A percentile compares a stretch with the other conserved stretches of the same genome.
Evolutionary conservation across 2,888 invertebrate genomes (phyloP).

Genomic region (Liposcelis brunnea): DNA sequence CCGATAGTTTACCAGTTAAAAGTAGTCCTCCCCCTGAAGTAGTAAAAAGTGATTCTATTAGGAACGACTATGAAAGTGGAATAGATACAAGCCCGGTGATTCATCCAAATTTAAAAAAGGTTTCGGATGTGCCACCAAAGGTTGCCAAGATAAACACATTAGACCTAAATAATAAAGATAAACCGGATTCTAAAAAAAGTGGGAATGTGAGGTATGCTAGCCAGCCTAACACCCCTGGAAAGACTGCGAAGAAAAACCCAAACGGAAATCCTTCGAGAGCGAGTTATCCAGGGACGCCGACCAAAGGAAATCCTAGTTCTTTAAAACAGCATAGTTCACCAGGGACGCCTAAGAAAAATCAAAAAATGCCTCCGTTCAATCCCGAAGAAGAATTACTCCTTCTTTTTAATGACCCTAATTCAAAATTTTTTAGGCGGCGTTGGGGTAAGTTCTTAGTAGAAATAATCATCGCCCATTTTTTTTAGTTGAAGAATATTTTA

Average conservation of each 20-base stretch:
- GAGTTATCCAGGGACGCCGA: constrained; percentile 6
- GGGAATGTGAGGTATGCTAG: too few relatives aligned
- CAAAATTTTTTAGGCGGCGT: too few relatives aligned
- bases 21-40: too few relatives aligned
- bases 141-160: constrained; percentile 1
- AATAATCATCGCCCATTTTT: too few relatives aligned
- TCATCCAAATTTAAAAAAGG: constrained; percentile 1
- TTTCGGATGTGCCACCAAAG: not conserved
- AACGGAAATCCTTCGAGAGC: not conserved
- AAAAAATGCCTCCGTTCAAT: not conserved
- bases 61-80: not conserved
- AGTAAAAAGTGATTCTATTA: too few relatives aligned
- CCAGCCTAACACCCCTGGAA: too few relatives aligned
- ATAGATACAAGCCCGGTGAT: constrained; percentile 2
- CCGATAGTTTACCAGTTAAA: too few relatives aligned
- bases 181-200: too few relatives aligned
- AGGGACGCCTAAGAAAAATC: not conserved
- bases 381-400: constrained; percentile 1
- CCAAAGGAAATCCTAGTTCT: not conserved
- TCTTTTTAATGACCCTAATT: not conserved
- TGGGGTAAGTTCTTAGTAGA: too few relatives aligned
- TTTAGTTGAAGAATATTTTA: too few relatives aligned
- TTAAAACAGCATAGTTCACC: not conserved
- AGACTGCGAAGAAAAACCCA: too few relatives aligned
- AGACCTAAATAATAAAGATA: too few relatives aligned